Evolutionary conservation across 2,888 invertebrate genomes (phyloP), one percentile per base, ranked within the genome.

Genomic region (Melieria crassipennis): DNA sequence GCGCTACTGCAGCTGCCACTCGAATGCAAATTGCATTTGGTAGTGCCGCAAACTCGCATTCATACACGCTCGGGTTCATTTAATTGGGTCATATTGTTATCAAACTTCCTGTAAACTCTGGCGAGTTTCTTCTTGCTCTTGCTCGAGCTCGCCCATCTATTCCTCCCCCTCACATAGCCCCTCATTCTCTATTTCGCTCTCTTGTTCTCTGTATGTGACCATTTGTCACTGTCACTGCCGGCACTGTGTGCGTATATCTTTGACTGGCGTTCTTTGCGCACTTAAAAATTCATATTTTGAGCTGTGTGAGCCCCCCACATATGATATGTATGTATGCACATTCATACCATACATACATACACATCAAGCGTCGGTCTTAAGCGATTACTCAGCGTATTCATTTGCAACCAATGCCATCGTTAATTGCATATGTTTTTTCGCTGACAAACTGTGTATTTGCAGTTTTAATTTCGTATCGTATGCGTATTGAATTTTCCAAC

Each of bases 21-120:
- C 30, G 30, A 30, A 30, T 30, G 30, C 30, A 30, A 30, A 30
- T 30, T 30, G 30, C 30, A 30, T 30, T 30, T 30, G 30, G 30
- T 30, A 30, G 30, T 30, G 30, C 3, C 30, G 30, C 30, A 30
- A 30, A 30, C 30, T 30, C 30, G 30, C 30, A 30, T 30, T 30
- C 30, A 30, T 72, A 58, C 76, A 70, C 69, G 76, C 78, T 78
- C 78, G 76, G 80, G 78, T 79, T 82, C 78, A 81, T 78, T 82
- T 81, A 83, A 83, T 82, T 82, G 79, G 84, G 83, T 83, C 83
- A 84, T 78, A 76, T 78, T 75, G 74, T 76, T 79, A 83, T 81
- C 80, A 77, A 78, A 78, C 82, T 82, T 82, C 83, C 82, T 82
- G 82, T 79, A 78, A 78, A 79, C 78, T 30, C 30, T 30, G 30